Evolutionary conservation across 2,113 vertebrate genomes (phyloP).

Genomic region (Tympanuchus pallidicinctus): DNA sequence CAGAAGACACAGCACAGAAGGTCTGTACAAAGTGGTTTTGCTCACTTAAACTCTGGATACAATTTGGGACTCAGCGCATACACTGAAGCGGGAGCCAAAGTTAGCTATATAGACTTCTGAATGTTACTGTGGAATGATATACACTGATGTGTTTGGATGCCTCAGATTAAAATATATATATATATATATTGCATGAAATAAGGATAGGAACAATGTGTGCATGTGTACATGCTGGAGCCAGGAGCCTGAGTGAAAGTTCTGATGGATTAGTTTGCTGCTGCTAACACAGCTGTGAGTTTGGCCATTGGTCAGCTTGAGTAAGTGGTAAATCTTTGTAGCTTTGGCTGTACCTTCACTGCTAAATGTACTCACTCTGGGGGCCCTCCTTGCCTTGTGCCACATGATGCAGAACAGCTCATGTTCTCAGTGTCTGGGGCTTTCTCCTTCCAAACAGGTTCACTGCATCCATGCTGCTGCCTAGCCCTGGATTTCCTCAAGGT

Average conservation of each 20-base stretch:
- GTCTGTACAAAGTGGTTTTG: background rate
- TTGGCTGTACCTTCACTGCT: background rate
- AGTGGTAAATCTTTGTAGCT: background rate
- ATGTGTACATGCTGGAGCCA: background rate
- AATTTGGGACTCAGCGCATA: background rate
- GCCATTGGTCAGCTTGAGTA: background rate
- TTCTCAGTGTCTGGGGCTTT: background rate
- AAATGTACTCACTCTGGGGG: background rate
- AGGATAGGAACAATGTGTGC: background rate
- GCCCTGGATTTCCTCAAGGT: background rate
- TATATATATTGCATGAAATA: background rate
- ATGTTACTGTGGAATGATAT: background rate
- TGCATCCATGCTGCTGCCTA: background rate
- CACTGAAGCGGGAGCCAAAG: background rate
- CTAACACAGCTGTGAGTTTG: background rate
- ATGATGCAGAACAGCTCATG: background rate
- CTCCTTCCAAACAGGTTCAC: background rate
- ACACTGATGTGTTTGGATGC: background rate
- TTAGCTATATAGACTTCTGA: background rate
- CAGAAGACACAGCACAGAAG: background rate
- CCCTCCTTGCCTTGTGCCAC: fast-evolving
- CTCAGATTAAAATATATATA: background rate
- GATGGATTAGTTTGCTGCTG: background rate
- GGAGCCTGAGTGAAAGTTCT: background rate
- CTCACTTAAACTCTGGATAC: background rate